Percentiles rank a stretch among this genome's conserved stretches.
Conservation (phyloP, 2,888 invertebrate species). For the Cylindroiulus punctatus region DNA sequence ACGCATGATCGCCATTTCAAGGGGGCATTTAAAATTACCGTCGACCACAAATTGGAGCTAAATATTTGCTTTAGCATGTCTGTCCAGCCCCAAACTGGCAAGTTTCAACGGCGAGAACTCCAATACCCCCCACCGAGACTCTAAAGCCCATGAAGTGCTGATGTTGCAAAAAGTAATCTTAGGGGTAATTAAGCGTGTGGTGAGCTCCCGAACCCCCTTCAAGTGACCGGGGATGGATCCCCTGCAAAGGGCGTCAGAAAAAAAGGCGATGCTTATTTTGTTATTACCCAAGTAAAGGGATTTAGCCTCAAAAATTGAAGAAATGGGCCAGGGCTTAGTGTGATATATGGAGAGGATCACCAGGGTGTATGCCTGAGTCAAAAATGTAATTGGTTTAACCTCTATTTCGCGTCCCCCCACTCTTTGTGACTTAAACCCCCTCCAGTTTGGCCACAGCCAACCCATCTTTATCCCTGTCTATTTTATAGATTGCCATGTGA, state of each 20-base stretch:
- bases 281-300: constrained; percentile 27
- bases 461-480: constrained; percentile 15
- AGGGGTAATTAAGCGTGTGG: background rate
- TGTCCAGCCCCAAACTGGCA: background rate
- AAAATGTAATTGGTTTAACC: constrained; percentile 28
- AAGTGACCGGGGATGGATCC: background rate
- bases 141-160: background rate
- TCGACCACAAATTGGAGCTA: background rate
- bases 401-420: background rate
- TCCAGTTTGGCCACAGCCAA: background rate
- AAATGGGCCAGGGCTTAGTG: constrained; percentile 25
- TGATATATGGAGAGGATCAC: constrained; percentile 27
- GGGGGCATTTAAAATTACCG: background rate
- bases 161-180: constrained; percentile 15
- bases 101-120: background rate
- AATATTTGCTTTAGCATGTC: constrained; percentile 22
- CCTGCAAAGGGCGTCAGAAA: constrained; percentile 16
- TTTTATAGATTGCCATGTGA: constrained; percentile 1
- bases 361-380: background rate
- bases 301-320: background rate
- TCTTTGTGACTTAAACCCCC: constrained; percentile 4
- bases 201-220: background rate
- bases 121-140: background rate
- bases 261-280: constrained; percentile 8
- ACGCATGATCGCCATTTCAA: background rate